A percentile compares a stretch with the other conserved stretches of the same genome.
Evolutionary conservation across 2,888 invertebrate species (phyloP).

Genomic region (Drosophila mimica): DNA sequence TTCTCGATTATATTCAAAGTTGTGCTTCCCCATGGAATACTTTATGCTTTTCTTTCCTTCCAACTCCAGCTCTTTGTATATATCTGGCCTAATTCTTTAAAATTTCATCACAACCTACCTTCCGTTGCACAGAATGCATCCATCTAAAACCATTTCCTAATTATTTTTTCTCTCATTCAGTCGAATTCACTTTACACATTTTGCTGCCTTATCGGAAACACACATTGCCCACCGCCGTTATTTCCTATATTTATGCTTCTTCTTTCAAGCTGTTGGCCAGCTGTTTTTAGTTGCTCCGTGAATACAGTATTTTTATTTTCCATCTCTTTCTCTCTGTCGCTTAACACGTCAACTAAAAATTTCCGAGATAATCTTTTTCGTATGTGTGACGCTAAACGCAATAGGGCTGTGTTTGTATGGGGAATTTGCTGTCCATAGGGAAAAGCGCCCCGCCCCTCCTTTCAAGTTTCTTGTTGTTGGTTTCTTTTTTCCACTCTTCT

Average conservation of each 20-base stretch:
- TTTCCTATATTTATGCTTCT: constrained; percentile 6
- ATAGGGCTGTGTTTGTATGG: not conserved
- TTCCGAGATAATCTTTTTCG: constrained; percentile 58
- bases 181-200: constrained; percentile 40
- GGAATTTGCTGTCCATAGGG: not conserved
- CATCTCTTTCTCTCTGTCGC: not conserved
- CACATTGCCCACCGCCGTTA: constrained; percentile 36
- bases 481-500: not conserved
- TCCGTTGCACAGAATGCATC: not conserved
- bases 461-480: constrained; percentile 12
- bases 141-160: constrained; percentile 18
- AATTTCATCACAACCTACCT: not conserved
- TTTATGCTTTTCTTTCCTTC: not conserved
- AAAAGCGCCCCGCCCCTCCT: not conserved
- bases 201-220: constrained; percentile 37
- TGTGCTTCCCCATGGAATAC: not conserved
- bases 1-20: not conserved
- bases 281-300: constrained; percentile 36
- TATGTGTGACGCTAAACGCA: constrained; percentile 20
- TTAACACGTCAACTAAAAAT: constrained; percentile 44
- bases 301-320: constrained; percentile 2
- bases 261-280: constrained; percentile 1
- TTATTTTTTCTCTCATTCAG: constrained; percentile 30
- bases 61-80: not conserved
- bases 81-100: not conserved